These are phyloP conservation scores for Cheilosia vulpina DNA, from an alignment of 2,888 invertebrate genomes.

Conservation along the genomic window DNA sequence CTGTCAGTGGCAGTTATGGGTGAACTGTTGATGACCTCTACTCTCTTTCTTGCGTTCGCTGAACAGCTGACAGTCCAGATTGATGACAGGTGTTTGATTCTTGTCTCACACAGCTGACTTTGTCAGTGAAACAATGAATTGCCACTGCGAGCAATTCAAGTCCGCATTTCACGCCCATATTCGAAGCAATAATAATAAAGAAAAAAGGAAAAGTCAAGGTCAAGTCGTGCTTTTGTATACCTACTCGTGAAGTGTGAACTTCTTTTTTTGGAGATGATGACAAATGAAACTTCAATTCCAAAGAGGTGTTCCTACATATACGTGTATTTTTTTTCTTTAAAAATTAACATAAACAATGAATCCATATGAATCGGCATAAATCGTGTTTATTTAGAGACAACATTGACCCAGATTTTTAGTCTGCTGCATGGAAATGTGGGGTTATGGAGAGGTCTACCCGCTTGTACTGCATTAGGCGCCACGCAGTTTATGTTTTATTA, in stretches of 20 bases:
- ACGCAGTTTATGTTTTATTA: conserved; percentile 10
- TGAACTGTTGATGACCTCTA: conserved; percentile 54
- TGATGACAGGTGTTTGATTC: conserved; percentile 5
- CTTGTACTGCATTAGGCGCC: conserved; percentile 22
- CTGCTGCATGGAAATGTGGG: not conserved
- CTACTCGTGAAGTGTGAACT: not conserved
- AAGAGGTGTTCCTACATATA: not conserved
- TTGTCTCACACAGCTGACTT: conserved; percentile 46
- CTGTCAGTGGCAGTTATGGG: conserved; percentile 39
- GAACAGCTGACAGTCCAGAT: conserved; percentile 36
- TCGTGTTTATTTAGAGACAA: conserved; percentile 11
- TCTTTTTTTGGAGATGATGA: not conserved
- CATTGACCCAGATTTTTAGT: conserved; percentile 39
- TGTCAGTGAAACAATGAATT: not conserved
- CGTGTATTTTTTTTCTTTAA: not conserved
- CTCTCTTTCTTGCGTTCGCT: conserved; percentile 9
- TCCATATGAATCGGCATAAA: conserved; percentile 15
- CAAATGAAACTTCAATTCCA: conserved; percentile 1
- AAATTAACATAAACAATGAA: conserved; percentile 7
- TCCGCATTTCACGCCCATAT: conserved; percentile 6
- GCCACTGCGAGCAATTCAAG: not conserved
- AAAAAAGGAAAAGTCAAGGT: conserved; percentile 47
- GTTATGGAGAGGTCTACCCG: conserved; percentile 8
- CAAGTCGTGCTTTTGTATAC: conserved; percentile 6
- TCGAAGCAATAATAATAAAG: not conserved